These are phyloP conservation scores for Thripadectes ignobilis DNA, from an alignment of 2,797 vertebrate genomes.

Conservation along the genomic window DNA sequence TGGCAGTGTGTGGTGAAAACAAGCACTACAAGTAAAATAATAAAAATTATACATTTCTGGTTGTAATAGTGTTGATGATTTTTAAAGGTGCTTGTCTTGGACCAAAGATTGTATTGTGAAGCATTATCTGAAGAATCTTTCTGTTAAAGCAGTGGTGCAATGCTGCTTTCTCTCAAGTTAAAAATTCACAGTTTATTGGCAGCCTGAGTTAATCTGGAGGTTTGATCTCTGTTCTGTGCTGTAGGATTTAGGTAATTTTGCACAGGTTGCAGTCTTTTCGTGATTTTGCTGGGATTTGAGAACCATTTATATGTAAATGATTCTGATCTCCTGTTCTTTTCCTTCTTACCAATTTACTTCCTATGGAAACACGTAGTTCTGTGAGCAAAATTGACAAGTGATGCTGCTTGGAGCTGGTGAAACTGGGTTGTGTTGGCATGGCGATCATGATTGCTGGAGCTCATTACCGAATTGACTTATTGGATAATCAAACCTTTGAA, in stretches of 20 bases:
- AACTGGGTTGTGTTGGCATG: neutral
- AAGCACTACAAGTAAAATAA: neutral
- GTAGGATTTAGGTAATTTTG: constrained; percentile 24
- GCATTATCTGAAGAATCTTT: neutral
- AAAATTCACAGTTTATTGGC: neutral
- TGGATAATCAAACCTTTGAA: neutral
- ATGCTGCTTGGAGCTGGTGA: neutral
- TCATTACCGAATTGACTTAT: neutral
- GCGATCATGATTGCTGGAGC: neutral
- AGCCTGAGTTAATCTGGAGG: neutral
- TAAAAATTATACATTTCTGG: neutral
- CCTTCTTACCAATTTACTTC: constrained; percentile 21
- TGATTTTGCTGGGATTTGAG: constrained; percentile 32
- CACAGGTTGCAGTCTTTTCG: neutral
- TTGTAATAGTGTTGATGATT: neutral
- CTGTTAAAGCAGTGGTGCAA: neutral
- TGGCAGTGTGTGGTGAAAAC: neutral
- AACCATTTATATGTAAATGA: constrained; percentile 51
- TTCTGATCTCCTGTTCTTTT: neutral
- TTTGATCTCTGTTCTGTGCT: constrained; percentile 33
- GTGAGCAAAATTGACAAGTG: neutral
- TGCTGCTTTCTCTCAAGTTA: neutral
- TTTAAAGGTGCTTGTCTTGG: neutral
- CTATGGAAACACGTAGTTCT: neutral
- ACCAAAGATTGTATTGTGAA: neutral